Evolutionary conservation across 92 coral and sea anemone genomes (phyloP), one percentile per base, ranked within the genome.

Genomic region (Paragorgia papillata): DNA sequence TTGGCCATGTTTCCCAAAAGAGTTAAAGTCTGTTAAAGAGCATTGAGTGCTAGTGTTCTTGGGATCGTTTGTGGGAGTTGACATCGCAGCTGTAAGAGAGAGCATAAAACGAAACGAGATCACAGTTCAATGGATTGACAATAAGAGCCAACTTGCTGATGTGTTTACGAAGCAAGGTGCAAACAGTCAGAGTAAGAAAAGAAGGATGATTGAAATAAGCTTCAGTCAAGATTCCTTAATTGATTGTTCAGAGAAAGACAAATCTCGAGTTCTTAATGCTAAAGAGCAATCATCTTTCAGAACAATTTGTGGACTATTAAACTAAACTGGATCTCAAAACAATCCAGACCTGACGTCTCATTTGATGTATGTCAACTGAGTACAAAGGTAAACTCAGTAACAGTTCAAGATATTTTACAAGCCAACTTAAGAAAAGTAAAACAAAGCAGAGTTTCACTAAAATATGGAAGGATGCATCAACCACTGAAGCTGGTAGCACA

Each of bases 401-500:
- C 62, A 56, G 62, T 56, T 18, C 62, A 56, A 56, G 62, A 56
- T 21, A 30, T 12, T 56, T 17, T 56, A 28, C 27, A 4, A 37
- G 43, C 43, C 43, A 37, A 37, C 43, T 37, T 37, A 22, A 51
- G 58, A 51, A 51, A 51, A n/a, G 58, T 51, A 22, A 51, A 51
- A n/a, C 58, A 51, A 51, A 51, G 4, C 58, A 51, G 58, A 17
- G 6, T 28, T 3, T 14, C 62, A 56, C 30, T 56, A 1, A 56
- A 56, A 17, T 22, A 56, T 56, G 62, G 62, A 22, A 22, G 17
- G 62, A 22, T 56, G 62, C 7, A 13, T 22, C 62, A 70, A 22
- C 77, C 77, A 48, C 25, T 19, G 14, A 3, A 70, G 22, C 1
- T 68, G 28, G 75, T 68, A 21, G 75, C 58, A 68, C 41, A 1